Percentiles rank a stretch among this genome's conserved stretches.
Conservation (phyloP, 1,140 invertebrate species). For the Battus philenor region DNA sequence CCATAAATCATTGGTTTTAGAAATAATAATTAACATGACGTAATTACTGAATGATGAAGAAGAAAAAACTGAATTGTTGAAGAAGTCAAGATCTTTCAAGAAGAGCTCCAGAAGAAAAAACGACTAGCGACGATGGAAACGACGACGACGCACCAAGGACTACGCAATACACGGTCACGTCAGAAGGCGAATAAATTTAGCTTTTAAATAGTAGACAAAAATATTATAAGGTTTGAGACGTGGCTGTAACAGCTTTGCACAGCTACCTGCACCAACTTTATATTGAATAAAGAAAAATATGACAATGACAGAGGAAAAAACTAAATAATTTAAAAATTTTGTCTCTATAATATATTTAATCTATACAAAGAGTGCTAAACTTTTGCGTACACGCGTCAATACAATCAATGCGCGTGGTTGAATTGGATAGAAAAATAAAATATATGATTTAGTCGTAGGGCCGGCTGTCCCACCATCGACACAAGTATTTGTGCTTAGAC, state of each 20-base stretch:
- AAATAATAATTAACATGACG: not conserved
- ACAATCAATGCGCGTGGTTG: conserved; percentile 12
- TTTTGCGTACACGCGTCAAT: conserved; percentile 9
- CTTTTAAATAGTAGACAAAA: not conserved
- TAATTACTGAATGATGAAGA: no score
- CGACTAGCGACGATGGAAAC: no score
- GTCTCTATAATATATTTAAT: not conserved
- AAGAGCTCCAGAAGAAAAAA: no score
- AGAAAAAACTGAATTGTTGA: no score
- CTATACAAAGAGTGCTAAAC: conserved; percentile 1
- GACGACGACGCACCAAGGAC: no score
- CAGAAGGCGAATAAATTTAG: not conserved
- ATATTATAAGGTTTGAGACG: not conserved
- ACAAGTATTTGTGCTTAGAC: conserved; percentile 9
- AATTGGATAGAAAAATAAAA: conserved; percentile 11
- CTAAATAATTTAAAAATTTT: no score
- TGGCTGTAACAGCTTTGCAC: not conserved
- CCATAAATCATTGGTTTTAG: not conserved
- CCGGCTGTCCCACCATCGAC: not conserved
- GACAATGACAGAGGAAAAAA: no score
- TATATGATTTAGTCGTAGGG: conserved; percentile 10
- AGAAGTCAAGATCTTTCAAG: no score
- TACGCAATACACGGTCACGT: not conserved
- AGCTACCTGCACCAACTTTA: not conserved
- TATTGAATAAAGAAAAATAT: not conserved